Evolutionary conservation across 2,113 vertebrate genomes (phyloP).

Genomic region (Scartelaos histophorus): DNA sequence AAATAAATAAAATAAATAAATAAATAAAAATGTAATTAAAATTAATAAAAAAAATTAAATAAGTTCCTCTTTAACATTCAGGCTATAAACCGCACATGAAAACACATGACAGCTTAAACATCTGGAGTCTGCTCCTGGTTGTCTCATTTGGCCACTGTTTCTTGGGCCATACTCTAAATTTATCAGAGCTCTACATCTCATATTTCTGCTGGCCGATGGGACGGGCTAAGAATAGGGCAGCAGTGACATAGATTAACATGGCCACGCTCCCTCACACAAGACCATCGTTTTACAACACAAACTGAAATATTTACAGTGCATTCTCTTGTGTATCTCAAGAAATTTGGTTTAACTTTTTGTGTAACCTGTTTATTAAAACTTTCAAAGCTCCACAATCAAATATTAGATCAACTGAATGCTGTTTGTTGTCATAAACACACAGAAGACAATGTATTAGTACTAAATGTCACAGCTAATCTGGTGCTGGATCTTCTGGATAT

Average conservation of each 20-base stretch:
- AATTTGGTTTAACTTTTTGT: not conserved
- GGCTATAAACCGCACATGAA: not conserved
- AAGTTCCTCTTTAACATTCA: too few species aligned
- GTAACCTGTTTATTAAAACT: not conserved
- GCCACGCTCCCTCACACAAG: constrained; percentile 16
- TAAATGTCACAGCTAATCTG: constrained; percentile 67
- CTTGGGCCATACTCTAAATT: constrained; percentile 58
- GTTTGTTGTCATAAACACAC: not conserved
- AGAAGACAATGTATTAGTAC: not conserved
- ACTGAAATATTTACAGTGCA: not conserved
- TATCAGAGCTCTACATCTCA: constrained; percentile 55
- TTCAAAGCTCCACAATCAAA: not conserved
- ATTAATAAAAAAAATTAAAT: too few species aligned
- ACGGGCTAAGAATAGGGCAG: constrained; percentile 62
- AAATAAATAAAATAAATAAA: too few species aligned
- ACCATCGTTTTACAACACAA: constrained; percentile 21
- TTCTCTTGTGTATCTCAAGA: not conserved
- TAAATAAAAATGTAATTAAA: too few species aligned
- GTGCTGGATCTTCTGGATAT: constrained; percentile 42
- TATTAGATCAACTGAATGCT: not conserved
- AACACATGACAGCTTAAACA: constrained; percentile 5
- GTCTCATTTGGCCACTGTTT: constrained; percentile 33
- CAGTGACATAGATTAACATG: constrained; percentile 61
- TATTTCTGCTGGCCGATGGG: constrained; percentile 62
- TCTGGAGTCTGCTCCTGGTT: constrained; percentile 31